Base-by-base conservation (phyloP, 2,888 invertebrate species). In the Steinernema scapterisci region DNA sequence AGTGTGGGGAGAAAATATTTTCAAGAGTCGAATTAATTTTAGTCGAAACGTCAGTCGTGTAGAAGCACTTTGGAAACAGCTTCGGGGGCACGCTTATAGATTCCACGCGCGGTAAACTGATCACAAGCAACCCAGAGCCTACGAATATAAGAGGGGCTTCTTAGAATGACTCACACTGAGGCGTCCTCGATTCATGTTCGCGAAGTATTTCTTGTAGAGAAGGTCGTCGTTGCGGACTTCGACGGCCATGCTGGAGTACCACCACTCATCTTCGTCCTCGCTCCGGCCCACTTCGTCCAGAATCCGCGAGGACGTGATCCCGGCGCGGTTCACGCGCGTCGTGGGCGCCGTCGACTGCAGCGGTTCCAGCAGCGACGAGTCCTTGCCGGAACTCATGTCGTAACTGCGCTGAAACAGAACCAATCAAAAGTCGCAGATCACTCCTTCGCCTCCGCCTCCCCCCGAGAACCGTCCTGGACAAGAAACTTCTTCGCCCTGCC, bases 161-260 rank as follows among this genome's bases (percentile, higher is more conserved):
- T n/a, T 38, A 38, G 38, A 38, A 38, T 19, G 16, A 71, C 76
- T 76, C 56, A 75, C 81, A 76, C 79, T 81, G 23, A 80, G 78
- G 13, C 80, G 70, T 31, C 80, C 80, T 23, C 75, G 72, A 63
- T 80, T 82, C 81, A 80, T 82, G 75, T 80, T 80, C 21, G 75
- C 74, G 70, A 80, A 80, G 54, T 80, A 80, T 31, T 72, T 76
- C 21, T 70, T 48, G 73, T 80, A 80, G 43, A 80, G 73, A n/a
- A 45, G 72, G 52, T 80, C 81, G 44, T 71, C 63, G 63, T 81
- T 80, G 73, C 79, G 77, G 51, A 81, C 72, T 63, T 80, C 79
- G 19, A 78, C 79, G 52, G 79, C 78, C 51, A 79, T 76, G 73
- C 72, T 76, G 13, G 31, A 11, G 16, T 27, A 25, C 63, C 63